Conservation (phyloP, 2,113 vertebrate species). For the Cettia cetti region DNA sequence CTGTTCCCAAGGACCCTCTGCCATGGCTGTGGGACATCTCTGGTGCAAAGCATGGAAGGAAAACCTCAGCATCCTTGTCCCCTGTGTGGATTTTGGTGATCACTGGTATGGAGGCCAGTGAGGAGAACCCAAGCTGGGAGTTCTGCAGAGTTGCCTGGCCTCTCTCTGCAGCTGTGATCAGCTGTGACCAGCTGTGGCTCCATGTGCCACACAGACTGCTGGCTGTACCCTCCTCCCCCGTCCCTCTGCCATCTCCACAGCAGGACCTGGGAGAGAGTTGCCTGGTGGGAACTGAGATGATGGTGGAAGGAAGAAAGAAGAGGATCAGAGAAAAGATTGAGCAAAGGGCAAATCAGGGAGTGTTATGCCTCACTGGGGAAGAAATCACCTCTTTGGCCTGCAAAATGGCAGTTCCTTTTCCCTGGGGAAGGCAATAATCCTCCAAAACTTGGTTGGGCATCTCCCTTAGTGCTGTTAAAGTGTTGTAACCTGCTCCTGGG, state of each 20-base stretch:
- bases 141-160: not conserved
- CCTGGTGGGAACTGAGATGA: not conserved
- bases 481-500: not conserved
- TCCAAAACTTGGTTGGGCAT: not conserved
- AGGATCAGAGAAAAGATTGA: not conserved
- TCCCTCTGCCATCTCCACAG: not conserved
- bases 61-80: not conserved
- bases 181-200: not conserved
- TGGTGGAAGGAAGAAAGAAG: not conserved
- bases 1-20: not conserved
- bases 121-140: not conserved
- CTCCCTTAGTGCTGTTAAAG: not conserved
- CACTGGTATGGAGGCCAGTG: accelerated
- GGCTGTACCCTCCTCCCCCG: not conserved
- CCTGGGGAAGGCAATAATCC: not conserved
- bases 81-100: not conserved
- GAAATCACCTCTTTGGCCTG: not conserved
- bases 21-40: not conserved
- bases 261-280: not conserved
- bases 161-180: not conserved
- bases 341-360: not conserved
- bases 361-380: not conserved
- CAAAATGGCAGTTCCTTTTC: not conserved
- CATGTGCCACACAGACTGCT: accelerated
- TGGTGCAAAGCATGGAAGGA: not conserved